phyloP scores from a whole-genome alignment of 92 coral and sea anemone genomes.

The Parazoanthus swiftii region DNA sequence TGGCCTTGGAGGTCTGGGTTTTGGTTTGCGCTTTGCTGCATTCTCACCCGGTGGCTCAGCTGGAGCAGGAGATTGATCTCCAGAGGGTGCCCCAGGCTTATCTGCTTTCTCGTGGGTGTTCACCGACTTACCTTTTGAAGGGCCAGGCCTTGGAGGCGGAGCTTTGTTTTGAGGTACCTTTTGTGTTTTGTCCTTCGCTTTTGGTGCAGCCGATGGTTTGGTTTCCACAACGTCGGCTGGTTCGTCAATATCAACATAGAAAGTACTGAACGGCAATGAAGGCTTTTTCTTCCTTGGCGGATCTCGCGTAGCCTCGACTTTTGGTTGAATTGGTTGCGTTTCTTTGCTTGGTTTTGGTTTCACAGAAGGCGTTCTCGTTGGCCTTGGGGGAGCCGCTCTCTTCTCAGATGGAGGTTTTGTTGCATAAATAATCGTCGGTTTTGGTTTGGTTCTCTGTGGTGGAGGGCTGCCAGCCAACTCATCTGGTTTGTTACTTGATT shows the following conservation, averaged over 20 bases:
- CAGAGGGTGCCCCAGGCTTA: conserved; percentile 4
- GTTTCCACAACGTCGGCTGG: not conserved
- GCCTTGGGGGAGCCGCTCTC: conserved; percentile 54
- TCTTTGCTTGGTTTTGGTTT: conserved; percentile 9
- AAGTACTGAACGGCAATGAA: conserved; percentile 32
- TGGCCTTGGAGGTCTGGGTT: too few relatives aligned
- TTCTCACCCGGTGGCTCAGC: conserved; percentile 3
- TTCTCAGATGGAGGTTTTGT: conserved; percentile 40
- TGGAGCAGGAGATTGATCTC: conserved; percentile 7
- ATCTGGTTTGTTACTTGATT: not conserved
- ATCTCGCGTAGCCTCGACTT: not conserved
- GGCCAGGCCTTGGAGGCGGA: conserved; percentile 58
- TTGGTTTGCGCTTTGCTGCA: not conserved
- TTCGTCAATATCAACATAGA: conserved; percentile 35
- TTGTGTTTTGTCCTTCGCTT: conserved; percentile 8
- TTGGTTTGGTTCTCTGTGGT: conserved; percentile 17
- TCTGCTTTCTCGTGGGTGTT: conserved; percentile 12
- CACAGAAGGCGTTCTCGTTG: conserved; percentile 40
- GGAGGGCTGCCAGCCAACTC: not conserved
- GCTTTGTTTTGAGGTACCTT: conserved; percentile 45
- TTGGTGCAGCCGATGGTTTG: conserved; percentile 8
- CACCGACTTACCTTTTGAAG: conserved; percentile 1
- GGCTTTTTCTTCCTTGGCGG: conserved; percentile 15
- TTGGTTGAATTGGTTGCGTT: not conserved
- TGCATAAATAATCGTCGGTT: conserved; percentile 18